phyloP scores from a whole-genome alignment of 1,140 invertebrate genomes.

The Gryon sp. region DNA sequence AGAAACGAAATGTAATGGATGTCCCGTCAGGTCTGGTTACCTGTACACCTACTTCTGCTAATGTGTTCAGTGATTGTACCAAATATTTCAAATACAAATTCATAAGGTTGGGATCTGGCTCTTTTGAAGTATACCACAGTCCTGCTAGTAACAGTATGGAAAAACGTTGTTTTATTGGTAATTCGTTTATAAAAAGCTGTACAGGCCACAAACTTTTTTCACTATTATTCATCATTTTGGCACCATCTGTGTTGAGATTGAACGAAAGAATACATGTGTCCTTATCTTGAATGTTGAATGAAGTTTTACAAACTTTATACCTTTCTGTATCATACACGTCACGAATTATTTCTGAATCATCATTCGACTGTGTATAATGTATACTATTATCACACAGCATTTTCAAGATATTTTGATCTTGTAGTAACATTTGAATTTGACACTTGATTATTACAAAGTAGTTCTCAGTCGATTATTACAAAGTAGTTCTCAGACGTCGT shows the following conservation, averaged over 20 bases:
- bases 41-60: constrained; percentile 19
- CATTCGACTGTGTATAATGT: background rate
- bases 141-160: constrained; percentile 12
- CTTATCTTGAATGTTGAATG: background rate
- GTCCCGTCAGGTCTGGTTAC: constrained; percentile 9
- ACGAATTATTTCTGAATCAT: background rate
- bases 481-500: constrained; percentile 21
- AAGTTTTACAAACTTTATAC: constrained; percentile 20
- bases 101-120: constrained; percentile 19
- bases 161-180: constrained; percentile 31
- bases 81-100: constrained; percentile 34
- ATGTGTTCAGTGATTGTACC: background rate
- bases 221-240: constrained; percentile 31
- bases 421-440: constrained; percentile 36
- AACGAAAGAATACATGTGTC: constrained; percentile 17
- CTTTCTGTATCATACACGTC: constrained; percentile 33
- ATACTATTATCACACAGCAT: constrained; percentile 2
- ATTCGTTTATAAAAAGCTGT: constrained; percentile 48
- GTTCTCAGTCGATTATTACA: constrained; percentile 25
- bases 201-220: constrained; percentile 45
- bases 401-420: constrained; percentile 1
- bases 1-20: constrained; percentile 13
- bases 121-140: constrained; percentile 15
- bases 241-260: constrained; percentile 51
- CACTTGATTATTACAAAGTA: no score